These are phyloP conservation scores for Drosophila cardini DNA, from an alignment of 1,140 invertebrate genomes.

Conservation along the genomic window DNA sequence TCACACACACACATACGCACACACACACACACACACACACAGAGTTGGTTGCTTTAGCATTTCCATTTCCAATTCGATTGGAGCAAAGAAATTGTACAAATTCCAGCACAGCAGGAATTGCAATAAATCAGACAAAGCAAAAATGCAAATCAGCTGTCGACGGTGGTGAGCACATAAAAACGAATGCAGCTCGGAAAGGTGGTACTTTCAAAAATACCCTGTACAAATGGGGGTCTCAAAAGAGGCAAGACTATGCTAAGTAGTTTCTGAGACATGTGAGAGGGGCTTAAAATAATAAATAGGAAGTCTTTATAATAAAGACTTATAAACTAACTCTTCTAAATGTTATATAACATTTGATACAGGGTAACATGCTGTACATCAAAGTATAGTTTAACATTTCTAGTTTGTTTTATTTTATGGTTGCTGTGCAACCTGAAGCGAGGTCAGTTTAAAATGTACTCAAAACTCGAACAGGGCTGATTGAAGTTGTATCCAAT, in stretches of 20 bases:
- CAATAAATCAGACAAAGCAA: slow-evolving; percentile 67
- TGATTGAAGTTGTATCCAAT: slow-evolving; percentile 28
- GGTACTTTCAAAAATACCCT: slow-evolving; percentile 6
- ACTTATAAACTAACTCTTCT: too few relatives aligned
- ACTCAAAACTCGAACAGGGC: not conserved
- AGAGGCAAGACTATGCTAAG: too few relatives aligned
- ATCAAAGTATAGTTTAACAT: not conserved
- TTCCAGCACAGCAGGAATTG: slow-evolving; percentile 52
- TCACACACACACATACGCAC: not conserved
- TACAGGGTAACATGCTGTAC: not conserved
- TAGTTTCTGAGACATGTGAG: too few relatives aligned
- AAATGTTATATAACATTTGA: too few relatives aligned
- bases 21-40: not conserved
- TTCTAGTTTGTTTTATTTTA: slow-evolving; percentile 1
- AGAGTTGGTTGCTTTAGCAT: slow-evolving; percentile 1
- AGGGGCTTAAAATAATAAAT: too few relatives aligned
- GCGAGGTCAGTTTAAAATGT: slow-evolving; percentile 6
- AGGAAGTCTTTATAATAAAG: too few relatives aligned
- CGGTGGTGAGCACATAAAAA: slow-evolving; percentile 24
- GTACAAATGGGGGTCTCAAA: not conserved
- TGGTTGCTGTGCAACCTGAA: slow-evolving; percentile 12
- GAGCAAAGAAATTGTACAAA: slow-evolving; percentile 53
- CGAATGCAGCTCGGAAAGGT: slow-evolving; percentile 42
- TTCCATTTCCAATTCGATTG: slow-evolving; percentile 38
- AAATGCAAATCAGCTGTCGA: slow-evolving; percentile 63